Percentiles rank a stretch among this genome's conserved stretches.
phyloP scores from a whole-genome alignment of 1,140 invertebrate species.

The Tetranychus urticae region DNA sequence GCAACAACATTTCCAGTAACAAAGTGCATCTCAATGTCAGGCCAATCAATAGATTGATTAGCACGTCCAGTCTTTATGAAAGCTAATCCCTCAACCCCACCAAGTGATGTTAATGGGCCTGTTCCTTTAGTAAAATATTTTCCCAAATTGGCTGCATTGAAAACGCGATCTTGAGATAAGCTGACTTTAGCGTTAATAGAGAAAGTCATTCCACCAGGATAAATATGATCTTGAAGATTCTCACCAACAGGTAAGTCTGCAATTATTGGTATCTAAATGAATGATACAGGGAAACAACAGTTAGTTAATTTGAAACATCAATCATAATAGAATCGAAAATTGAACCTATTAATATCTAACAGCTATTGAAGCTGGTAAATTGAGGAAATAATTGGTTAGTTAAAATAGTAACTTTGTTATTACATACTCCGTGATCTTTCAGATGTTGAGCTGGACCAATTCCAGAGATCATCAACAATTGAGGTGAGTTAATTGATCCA shows the following conservation, averaged over 20 bases:
- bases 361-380: too few species aligned
- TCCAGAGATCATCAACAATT: conserved; percentile 73
- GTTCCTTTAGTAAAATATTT: conserved; percentile 7
- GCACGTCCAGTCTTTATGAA: conserved; percentile 59
- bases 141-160: not conserved
- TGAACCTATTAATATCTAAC: too few species aligned
- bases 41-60: conserved; percentile 55
- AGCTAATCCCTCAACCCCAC: conserved; percentile 65
- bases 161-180: conserved; percentile 9
- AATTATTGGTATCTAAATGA: conserved; percentile 18
- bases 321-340: too few species aligned
- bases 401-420: too few species aligned
- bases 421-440: conserved; percentile 28
- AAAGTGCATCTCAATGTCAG: conserved; percentile 77
- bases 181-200: conserved; percentile 12
- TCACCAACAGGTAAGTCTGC: conserved; percentile 22
- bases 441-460: conserved; percentile 58
- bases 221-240: conserved; percentile 24
- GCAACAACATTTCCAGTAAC: conserved; percentile 67
- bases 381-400: too few species aligned
- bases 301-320: too few species aligned
- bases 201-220: conserved; percentile 8
- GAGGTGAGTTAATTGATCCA: conserved; percentile 69
- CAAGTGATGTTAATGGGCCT: conserved; percentile 62
- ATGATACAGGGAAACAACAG: too few species aligned